These are phyloP conservation scores for Boloria selene DNA, from an alignment of 2,888 invertebrate genomes.

Conservation along the genomic window DNA sequence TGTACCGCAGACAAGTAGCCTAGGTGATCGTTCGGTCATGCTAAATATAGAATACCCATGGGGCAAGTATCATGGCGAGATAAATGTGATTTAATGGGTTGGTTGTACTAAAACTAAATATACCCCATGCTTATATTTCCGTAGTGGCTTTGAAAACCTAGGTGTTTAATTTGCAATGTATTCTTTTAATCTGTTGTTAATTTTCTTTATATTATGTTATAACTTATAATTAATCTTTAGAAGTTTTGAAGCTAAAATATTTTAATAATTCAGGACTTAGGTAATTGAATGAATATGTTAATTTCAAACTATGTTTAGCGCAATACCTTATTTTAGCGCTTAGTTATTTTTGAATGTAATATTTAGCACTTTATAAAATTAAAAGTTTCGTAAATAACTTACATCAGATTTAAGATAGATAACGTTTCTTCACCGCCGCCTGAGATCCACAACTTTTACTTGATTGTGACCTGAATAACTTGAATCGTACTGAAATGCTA, in stretches of 20 bases:
- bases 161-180: no score
- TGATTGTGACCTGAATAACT: conserved; percentile 1
- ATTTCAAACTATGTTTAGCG: no score
- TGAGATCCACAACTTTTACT: conserved; percentile 20
- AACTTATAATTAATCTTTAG: no score
- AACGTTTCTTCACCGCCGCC: conserved; percentile 3
- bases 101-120: not conserved
- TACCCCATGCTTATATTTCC: no score
- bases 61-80: conserved; percentile 25
- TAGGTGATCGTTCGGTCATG: conserved; percentile 50
- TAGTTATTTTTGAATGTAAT: not conserved
- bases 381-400: conserved; percentile 16
- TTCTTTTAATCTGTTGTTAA: no score
- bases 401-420: conserved; percentile 11
- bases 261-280: no score
- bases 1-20: conserved; percentile 36
- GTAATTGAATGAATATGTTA: no score
- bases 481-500: not conserved
- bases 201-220: no score
- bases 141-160: no score
- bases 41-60: conserved; percentile 52
- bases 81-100: conserved; percentile 14
- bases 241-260: no score
- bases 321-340: conserved; percentile 7
- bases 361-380: not conserved